Evolutionary conservation across 2,113 vertebrate species (phyloP).

Genomic region (Cebus imitator): DNA sequence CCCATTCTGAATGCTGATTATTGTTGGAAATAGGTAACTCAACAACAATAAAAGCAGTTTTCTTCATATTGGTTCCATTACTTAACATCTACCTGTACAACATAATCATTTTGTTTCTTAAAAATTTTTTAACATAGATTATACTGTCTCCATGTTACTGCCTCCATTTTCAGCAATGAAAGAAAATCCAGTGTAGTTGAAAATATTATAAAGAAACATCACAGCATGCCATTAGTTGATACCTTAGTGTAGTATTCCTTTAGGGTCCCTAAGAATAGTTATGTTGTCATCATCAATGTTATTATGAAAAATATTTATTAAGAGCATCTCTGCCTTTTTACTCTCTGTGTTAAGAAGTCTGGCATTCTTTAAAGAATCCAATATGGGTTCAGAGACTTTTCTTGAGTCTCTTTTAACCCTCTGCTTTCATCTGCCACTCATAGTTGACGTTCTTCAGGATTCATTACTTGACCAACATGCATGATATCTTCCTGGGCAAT

Average conservation of each 20-base stretch:
- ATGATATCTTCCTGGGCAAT: background rate
- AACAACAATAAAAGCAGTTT: background rate
- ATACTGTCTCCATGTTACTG: background rate
- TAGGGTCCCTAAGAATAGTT: background rate
- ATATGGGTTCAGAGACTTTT: background rate
- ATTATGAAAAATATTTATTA: background rate
- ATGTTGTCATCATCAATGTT: background rate
- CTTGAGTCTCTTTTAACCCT: background rate
- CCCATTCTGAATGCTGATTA: background rate
- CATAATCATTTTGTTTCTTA: background rate
- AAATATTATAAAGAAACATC: slow-evolving; percentile 4
- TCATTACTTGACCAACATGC: background rate
- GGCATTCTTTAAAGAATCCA: background rate
- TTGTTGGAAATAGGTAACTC: background rate
- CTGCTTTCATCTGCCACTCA: background rate
- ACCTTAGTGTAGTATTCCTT: background rate
- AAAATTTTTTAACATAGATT: background rate
- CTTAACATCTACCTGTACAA: background rate
- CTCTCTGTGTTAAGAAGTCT: background rate
- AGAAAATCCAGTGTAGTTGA: background rate
- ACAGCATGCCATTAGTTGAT: background rate
- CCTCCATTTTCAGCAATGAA: background rate
- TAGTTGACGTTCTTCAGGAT: background rate
- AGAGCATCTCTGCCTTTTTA: background rate
- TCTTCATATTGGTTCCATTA: background rate